Conservation (phyloP, 37 sponge, comb jelly and placozoan species). For the Halichondria panicea region DNA sequence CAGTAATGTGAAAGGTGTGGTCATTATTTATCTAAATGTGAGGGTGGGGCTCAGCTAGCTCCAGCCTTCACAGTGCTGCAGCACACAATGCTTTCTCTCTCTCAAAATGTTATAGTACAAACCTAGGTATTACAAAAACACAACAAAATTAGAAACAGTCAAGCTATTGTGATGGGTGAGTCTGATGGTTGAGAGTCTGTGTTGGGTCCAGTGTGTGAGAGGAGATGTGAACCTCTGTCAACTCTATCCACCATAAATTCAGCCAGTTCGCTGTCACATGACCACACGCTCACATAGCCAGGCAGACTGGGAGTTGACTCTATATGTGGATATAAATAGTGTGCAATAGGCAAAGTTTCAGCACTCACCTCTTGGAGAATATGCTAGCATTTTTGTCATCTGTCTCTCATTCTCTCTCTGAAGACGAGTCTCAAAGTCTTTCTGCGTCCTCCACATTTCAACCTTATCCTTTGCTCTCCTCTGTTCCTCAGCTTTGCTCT, state of each 20-base stretch:
- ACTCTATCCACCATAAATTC: slow-evolving; percentile 24
- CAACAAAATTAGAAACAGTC: too few relatives aligned
- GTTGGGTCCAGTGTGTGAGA: too few relatives aligned
- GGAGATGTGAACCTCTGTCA: too few relatives aligned
- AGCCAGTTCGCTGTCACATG: slow-evolving; percentile 68
- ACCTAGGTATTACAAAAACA: too few relatives aligned
- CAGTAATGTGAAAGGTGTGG: too few relatives aligned
- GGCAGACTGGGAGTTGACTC: slow-evolving; percentile 68
- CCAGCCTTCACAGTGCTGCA: too few relatives aligned
- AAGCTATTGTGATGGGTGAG: too few relatives aligned
- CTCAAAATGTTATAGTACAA: too few relatives aligned
- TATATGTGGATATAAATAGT: slow-evolving; percentile 1
- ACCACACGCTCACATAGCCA: slow-evolving; percentile 90
- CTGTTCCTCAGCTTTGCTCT: slow-evolving; percentile 1
- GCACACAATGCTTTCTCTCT: too few relatives aligned
- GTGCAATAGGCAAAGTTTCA: not conserved
- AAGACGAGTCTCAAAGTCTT: slow-evolving; percentile 37
- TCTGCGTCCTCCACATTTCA: slow-evolving; percentile 52
- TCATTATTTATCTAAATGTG: too few relatives aligned
- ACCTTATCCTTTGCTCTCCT: slow-evolving; percentile 33
- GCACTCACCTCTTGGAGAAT: slow-evolving; percentile 22
- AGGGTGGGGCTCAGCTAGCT: too few relatives aligned
- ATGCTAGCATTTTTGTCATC: not conserved
- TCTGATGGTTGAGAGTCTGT: too few relatives aligned
- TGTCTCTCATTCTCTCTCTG: not conserved